These are phyloP conservation scores for Ophiothrix spiculata DNA, from an alignment of 35 echinoderm and acorn worm species.

Conservation along the genomic window DNA sequence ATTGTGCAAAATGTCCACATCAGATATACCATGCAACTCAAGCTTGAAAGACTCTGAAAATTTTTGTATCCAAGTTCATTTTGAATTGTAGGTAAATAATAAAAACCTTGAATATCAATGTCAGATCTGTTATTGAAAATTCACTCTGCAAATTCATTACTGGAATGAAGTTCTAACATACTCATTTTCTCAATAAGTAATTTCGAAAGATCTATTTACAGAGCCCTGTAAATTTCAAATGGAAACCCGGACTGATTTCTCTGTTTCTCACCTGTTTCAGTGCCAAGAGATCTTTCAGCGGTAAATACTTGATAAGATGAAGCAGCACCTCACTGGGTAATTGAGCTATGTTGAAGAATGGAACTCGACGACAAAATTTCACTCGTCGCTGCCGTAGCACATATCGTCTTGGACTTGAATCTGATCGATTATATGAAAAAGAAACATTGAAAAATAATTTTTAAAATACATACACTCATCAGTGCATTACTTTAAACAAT, in stretches of 20 bases:
- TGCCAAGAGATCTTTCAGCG: slow-evolving; percentile 5
- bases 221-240: neutral
- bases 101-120: neutral
- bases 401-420: neutral
- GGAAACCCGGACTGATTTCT: neutral
- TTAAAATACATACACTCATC: neutral
- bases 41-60: no score
- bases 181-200: neutral
- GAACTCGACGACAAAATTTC: neutral
- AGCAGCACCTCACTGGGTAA: slow-evolving; percentile 16
- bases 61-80: no score
- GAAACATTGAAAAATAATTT: neutral
- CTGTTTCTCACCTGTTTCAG: neutral
- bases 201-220: neutral
- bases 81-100: no score
- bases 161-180: neutral
- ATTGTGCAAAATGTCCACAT: no score
- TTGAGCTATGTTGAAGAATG: neutral
- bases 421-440: neutral
- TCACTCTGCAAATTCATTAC: neutral
- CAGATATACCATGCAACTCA: no score
- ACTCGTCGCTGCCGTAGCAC: neutral
- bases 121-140: neutral
- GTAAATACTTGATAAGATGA: slow-evolving; percentile 28
- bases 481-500: neutral